These are phyloP conservation scores for Andricus quercusramuli DNA, from an alignment of 2,888 invertebrate genomes.

Conservation along the genomic window DNA sequence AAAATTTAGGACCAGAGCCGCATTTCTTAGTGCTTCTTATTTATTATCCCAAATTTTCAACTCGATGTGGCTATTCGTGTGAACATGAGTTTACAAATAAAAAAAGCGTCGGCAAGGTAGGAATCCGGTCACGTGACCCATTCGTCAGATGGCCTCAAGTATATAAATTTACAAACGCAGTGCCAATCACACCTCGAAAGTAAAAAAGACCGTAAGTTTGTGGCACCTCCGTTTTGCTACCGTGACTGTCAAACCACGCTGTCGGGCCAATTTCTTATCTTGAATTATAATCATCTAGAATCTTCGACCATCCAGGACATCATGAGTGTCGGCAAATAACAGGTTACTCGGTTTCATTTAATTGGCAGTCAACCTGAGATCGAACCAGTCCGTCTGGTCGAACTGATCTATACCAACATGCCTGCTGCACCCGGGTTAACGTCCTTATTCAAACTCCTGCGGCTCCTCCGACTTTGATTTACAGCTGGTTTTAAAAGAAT, in stretches of 20 bases:
- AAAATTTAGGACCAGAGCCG: no score
- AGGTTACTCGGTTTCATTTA: constrained; percentile 63
- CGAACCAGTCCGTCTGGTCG: constrained; percentile 68
- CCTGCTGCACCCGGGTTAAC: constrained; percentile 24
- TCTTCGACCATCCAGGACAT: constrained; percentile 42
- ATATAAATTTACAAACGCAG: neutral
- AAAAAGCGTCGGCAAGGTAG: no score
- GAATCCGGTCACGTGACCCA: no score
- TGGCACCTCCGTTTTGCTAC: constrained; percentile 14
- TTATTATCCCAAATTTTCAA: no score
- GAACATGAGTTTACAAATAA: no score
- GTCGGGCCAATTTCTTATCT: constrained; percentile 11
- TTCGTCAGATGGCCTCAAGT: no score
- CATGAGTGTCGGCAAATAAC: constrained; percentile 59
- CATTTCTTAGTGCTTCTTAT: no score
- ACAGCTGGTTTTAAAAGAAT: neutral
- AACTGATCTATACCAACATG: constrained; percentile 67
- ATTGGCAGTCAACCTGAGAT: constrained; percentile 57
- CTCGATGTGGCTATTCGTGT: no score
- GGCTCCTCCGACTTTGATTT: neutral
- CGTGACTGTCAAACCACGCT: constrained; percentile 6
- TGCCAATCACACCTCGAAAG: neutral
- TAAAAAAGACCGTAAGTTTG: constrained; percentile 15
- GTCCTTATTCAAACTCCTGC: constrained; percentile 23
- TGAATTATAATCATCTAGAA: constrained; percentile 23